Percentiles rank a stretch among this genome's conserved stretches.
Evolutionary conservation across 2,888 invertebrate genomes (phyloP).

Genomic region (Taphrorychus bicolor): DNA sequence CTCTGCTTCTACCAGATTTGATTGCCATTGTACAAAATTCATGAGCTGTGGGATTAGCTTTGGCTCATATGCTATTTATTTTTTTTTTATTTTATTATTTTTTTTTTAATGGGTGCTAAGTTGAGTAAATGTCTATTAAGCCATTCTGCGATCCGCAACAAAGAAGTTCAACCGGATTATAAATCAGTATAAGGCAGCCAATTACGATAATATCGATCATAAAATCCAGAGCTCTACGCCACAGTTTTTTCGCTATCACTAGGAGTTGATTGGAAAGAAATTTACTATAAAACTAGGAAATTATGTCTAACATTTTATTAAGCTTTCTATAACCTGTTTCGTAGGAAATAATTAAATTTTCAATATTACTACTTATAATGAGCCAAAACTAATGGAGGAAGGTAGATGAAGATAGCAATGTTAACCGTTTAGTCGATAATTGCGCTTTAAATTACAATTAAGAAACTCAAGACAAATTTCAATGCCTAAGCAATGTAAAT

Average conservation of each 20-base stretch:
- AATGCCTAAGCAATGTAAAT: neutral
- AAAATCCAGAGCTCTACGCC: neutral
- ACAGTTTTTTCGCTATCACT: neutral
- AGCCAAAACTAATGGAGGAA: conserved; percentile 4
- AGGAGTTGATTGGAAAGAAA: neutral
- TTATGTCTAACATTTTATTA: neutral
- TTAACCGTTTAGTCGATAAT: neutral
- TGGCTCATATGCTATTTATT: no score
- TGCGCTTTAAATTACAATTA: neutral
- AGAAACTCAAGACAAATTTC: neutral
- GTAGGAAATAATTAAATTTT: conserved; percentile 6
- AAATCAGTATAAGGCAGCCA: neutral
- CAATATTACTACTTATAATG: conserved; percentile 7
- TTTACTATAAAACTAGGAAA: conserved; percentile 1
- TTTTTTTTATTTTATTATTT: no score
- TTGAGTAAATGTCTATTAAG: neutral
- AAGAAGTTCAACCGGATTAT: conserved; percentile 1
- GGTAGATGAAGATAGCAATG: neutral
- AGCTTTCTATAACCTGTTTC: neutral
- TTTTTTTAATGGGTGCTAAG: neutral
- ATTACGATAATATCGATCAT: conserved; percentile 6
- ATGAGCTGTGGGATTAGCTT: no score
- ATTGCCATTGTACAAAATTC: no score
- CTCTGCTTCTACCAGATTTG: no score
- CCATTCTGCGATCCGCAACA: neutral